Evolutionary conservation across 2,888 invertebrate species (phyloP), one percentile per base, ranked within the genome.

Genomic region (Oscheius sp.): DNA sequence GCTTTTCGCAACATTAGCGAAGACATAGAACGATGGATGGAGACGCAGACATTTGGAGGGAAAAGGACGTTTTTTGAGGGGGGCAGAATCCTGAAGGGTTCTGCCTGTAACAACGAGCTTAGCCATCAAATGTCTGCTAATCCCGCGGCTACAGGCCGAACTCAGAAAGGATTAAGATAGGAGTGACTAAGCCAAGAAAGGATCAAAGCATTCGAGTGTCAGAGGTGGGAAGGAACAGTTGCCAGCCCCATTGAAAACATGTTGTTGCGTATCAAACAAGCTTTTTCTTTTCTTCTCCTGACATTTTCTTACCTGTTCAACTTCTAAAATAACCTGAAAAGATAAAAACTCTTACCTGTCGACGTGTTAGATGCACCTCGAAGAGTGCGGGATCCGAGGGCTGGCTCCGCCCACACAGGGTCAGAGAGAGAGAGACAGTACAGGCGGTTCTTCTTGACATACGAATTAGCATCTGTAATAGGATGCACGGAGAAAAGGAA

Each of bases 71-170:
- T 14, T 36, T 36, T 36, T 36, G 33, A 32, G 33, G 33, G 50
- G 50, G 49, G 17, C 20, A 30, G 17, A 2, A 62, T 17, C 32
- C 14, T 14, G 33, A 28, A 14, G 41, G 50, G 56, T 65, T 65
- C 65, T 56, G 56, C 65, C 65, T 65, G 65, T 65, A 65, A 65
- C 65, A 54, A 56, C 65, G 65, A 65, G 65, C 65, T 65, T 65
- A 65, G 44, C 65, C 65, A 59, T 12, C 36, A 63, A 20, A 28
- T 22, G 30, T 54, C 54, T 33, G 65, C 54, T 65, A 65, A 65
- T 65, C 65, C 44, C 65, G 45, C 56, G 44, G 65, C 30, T 36
- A 65, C 65, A 65, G 65, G 65, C 45, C 17, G 65, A 65, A 65
- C 50, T 56, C 24, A 22, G 22, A 22, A 54, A 36, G 33, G 33